phyloP scores from a whole-genome alignment of 2,888 invertebrate genomes.

The Leucoptera coffeella region DNA sequence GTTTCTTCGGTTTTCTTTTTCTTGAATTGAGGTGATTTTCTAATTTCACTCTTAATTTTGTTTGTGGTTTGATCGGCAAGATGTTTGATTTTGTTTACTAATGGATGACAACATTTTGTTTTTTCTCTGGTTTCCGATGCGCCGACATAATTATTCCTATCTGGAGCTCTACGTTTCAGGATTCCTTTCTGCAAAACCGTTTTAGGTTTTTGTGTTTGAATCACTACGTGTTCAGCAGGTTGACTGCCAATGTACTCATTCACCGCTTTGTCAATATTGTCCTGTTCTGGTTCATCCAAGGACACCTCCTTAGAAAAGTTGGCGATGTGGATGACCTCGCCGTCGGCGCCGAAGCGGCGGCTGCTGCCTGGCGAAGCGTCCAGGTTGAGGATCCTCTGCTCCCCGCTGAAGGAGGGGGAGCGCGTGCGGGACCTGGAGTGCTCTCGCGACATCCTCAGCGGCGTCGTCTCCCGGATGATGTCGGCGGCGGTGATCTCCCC shows the following conservation, averaged over 20 bases:
- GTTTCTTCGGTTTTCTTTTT: constrained; percentile 45
- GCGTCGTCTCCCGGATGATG: constrained; percentile 37
- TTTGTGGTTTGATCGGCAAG: constrained; percentile 57
- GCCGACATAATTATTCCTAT: constrained; percentile 30
- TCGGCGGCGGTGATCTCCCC: constrained; percentile 45
- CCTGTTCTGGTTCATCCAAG: constrained; percentile 38
- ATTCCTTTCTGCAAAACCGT: constrained; percentile 47
- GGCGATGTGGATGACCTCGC: constrained; percentile 38
- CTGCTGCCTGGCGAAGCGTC: constrained; percentile 47
- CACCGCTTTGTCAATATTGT: constrained; percentile 13
- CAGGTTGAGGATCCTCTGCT: constrained; percentile 35
- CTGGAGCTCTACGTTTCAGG: constrained; percentile 36
- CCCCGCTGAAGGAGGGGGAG: constrained; percentile 25
- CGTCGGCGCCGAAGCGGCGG: constrained; percentile 38
- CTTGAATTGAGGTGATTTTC: constrained; percentile 30
- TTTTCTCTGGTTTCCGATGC: constrained; percentile 41
- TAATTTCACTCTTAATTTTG: constrained; percentile 28
- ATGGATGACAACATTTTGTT: constrained; percentile 53
- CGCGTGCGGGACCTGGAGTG: constrained; percentile 36
- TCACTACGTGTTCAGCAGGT: constrained; percentile 14
- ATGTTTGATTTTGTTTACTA: constrained; percentile 59
- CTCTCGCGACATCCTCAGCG: constrained; percentile 43
- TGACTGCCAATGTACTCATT: constrained; percentile 17
- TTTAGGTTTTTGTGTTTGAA: constrained; percentile 22
- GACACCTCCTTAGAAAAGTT: constrained; percentile 45